Evolutionary conservation across 2,113 vertebrate genomes (phyloP).

Genomic region (Lepus europaeus): DNA sequence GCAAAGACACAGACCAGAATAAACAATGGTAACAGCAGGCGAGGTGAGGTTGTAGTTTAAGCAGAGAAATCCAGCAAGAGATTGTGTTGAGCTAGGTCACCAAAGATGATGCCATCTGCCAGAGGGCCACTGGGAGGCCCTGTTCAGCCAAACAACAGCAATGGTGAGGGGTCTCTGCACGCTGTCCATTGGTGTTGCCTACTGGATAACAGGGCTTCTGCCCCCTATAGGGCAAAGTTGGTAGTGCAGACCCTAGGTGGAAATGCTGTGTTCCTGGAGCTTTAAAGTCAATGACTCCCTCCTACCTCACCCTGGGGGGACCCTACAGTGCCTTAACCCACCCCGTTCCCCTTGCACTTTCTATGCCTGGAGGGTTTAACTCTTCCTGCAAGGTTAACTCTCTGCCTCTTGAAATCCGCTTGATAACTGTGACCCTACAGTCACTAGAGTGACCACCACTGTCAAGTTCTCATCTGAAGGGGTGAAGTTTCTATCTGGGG

Average conservation of each 20-base stretch:
- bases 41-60: neutral
- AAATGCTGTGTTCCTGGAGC: neutral
- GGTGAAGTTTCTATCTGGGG: neutral
- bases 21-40: too few relatives aligned
- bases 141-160: too few relatives aligned
- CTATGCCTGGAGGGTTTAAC: neutral
- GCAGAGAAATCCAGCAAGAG: neutral
- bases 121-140: too few relatives aligned
- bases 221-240: too few relatives aligned
- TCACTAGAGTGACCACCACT: neutral
- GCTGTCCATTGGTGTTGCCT: neutral
- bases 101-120: neutral
- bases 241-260: neutral
- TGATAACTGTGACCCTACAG: neutral
- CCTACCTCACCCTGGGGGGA: neutral
- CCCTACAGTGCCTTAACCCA: neutral
- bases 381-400: neutral
- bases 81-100: fast-evolving
- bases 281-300: neutral
- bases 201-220: neutral
- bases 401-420: neutral
- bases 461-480: neutral
- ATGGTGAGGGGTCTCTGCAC: neutral
- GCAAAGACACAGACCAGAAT: neutral
- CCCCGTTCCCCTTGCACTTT: neutral